These are phyloP conservation scores for Digitonthophagus gazella DNA, from an alignment of 2,888 invertebrate species.

Conservation along the genomic window DNA sequence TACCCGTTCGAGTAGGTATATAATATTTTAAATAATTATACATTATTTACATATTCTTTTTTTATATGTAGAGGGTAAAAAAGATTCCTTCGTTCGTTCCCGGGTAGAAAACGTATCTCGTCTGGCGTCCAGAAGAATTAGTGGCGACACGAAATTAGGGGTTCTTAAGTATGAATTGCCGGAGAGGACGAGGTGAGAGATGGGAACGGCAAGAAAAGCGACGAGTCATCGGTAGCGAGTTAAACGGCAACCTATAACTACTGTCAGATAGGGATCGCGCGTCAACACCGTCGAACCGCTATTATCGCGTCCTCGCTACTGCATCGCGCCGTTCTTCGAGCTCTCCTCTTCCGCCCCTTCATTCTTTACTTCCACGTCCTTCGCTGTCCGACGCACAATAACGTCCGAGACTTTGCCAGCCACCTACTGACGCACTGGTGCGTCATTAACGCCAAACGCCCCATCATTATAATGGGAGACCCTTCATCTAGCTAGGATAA, in stretches of 20 bases:
- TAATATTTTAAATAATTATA: no score
- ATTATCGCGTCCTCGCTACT: background rate
- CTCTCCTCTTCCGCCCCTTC: background rate
- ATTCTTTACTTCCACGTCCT: background rate
- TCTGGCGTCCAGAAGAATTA: background rate
- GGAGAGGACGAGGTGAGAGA: slow-evolving; percentile 23
- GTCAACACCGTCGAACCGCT: slow-evolving; percentile 29
- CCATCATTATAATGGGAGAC: background rate
- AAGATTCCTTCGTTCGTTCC: no score
- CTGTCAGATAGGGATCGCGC: slow-evolving; percentile 43
- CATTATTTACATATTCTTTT: no score
- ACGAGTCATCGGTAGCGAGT: slow-evolving; percentile 39
- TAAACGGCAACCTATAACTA: slow-evolving; percentile 44
- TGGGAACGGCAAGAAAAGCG: slow-evolving; percentile 34
- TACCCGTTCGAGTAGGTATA: no score
- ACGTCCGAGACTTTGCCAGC: no score
- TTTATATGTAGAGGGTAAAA: no score
- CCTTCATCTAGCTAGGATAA: background rate
- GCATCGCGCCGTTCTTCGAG: background rate
- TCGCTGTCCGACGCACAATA: background rate
- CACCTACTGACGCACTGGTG: background rate
- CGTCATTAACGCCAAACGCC: background rate
- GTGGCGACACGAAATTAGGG: slow-evolving; percentile 14
- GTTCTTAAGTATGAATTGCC: slow-evolving; percentile 10
- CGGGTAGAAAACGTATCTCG: no score